Base-by-base conservation (phyloP, 2,888 invertebrate genomes). In the Exocentrus adspersus region DNA sequence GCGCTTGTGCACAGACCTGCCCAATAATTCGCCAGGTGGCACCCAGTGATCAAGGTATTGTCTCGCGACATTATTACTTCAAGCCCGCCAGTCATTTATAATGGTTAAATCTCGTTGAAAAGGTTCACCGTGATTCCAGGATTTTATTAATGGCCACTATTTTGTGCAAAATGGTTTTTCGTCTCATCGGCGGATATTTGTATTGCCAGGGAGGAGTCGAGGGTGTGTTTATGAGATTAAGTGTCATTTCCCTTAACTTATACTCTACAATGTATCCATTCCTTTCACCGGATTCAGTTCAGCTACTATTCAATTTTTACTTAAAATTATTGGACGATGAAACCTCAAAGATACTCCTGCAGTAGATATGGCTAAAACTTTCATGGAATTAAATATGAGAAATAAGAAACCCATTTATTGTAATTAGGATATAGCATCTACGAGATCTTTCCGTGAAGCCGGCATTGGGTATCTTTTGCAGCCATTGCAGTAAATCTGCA, bases 11-110 rank as follows among this genome's bases (percentile, higher is more conserved):
- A 68, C 68, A 75, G 70, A 65, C 71, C 71, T 64, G 69, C 64
- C 65, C 70, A 72, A 76, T 79, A 76, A 77, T 77, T 75, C 71
- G 61, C 72, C 76, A 77, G 76, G 76, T 75, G 75, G 67, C 65
- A 67, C 65, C n/a, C n/a, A 63, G 62, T 65, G 65, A 67, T 69
- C 64, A 66, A 69, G 67, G 67, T 65, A 67, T 69, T 68, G 65
- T 71, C 71, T 71, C 32, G 63, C 64, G 64, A 67, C 68, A 56
- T 67, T 69, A 69, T 69, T 71, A 63, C 67, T 65, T 53, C 51
- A 41, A 50, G 56, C 37, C 59, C 24, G 59, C 42, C 50, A 60
- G 58, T 67, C 61, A 64, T 64, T 67, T 57, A 57, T 57, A 57
- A 57, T 46, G 30, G 57, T 57, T 57, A 57, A 46, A 57, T 43